Conservation (phyloP, 2,888 invertebrate species). For the Xanthia togata region DNA sequence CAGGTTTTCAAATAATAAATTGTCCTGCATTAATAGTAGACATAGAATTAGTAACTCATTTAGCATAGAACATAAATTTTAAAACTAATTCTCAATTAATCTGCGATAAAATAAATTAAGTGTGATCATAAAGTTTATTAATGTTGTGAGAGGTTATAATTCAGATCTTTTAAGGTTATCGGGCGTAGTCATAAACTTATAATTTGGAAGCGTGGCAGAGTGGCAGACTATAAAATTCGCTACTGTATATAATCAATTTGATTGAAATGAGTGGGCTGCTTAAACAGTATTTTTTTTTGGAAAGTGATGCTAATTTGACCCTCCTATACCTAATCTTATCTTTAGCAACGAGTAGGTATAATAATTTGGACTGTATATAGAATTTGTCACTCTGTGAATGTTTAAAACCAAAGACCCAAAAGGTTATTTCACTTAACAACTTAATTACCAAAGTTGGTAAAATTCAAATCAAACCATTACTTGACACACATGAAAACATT, state of each 20-base stretch:
- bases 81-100: constrained; percentile 67
- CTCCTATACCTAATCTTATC: background rate
- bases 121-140: constrained; percentile 63
- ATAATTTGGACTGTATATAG: background rate
- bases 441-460: constrained; percentile 52
- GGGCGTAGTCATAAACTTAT: constrained; percentile 58
- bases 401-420: constrained; percentile 19
- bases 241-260: constrained; percentile 57
- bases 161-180: constrained; percentile 63
- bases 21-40: constrained; percentile 50
- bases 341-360: constrained; percentile 10
- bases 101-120: constrained; percentile 66
- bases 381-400: background rate
- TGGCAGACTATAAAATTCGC: constrained; percentile 60
- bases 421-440: constrained; percentile 51
- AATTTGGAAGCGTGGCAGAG: constrained; percentile 52
- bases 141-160: constrained; percentile 60
- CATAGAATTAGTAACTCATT: constrained; percentile 55
- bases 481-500: constrained; percentile 51
- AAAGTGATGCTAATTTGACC: constrained; percentile 18
- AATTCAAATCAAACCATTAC: constrained; percentile 48
- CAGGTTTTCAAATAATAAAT: constrained; percentile 51
- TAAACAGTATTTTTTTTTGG: constrained; percentile 3
- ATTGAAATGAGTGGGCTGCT: constrained; percentile 34
- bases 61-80: constrained; percentile 63